Evolutionary conservation across 2,113 vertebrate species (phyloP).

Genomic region (Dendrocopos noguchii): DNA sequence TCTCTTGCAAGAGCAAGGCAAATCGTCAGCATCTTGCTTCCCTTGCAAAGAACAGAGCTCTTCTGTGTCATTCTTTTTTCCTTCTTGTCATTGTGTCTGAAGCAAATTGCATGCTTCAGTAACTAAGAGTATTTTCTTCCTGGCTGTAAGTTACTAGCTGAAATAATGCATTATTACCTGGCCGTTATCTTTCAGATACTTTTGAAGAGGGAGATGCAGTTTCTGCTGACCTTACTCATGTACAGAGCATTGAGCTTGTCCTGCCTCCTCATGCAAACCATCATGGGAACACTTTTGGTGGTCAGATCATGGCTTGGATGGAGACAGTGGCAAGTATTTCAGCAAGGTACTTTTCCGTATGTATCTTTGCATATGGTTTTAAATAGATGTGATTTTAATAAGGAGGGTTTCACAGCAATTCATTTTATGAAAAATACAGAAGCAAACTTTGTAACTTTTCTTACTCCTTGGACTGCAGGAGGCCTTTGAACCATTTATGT

Average conservation of each 20-base stretch:
- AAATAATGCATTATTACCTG: background rate
- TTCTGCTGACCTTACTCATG: conserved; percentile 66
- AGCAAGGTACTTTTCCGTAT: conserved; percentile 75
- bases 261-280: conserved; percentile 84
- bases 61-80: background rate
- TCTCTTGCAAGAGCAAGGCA: background rate
- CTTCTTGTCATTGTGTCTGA: background rate
- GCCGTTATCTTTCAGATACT: conserved; percentile 42
- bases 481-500: background rate
- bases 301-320: conserved; percentile 89
- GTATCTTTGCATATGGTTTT: background rate
- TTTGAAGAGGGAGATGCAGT: conserved; percentile 42
- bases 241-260: conserved; percentile 83
- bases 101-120: background rate
- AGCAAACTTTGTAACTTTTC: background rate
- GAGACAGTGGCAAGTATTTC: conserved; percentile 81
- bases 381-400: background rate
- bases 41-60: background rate
- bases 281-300: conserved; percentile 83
- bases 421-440: background rate
- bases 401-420: background rate
- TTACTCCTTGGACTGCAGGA: background rate
- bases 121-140: background rate
- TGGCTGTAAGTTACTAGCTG: background rate
- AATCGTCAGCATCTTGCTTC: background rate